Conservation (phyloP, 1,140 invertebrate species). For the Drosophila oshimai region DNA sequence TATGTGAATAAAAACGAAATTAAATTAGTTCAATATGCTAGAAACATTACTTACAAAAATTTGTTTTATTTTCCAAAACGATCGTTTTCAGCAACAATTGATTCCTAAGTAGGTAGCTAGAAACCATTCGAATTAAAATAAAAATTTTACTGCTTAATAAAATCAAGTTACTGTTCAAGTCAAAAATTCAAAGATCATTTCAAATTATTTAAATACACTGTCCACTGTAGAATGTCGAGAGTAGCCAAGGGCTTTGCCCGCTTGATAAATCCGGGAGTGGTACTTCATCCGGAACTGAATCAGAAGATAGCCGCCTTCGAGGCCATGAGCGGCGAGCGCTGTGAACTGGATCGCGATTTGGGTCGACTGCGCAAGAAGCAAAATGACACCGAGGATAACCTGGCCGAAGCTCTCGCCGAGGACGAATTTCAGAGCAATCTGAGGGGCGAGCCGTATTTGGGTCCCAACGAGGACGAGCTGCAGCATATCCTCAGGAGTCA, state of each 20-base stretch:
- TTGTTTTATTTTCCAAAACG: too few species aligned
- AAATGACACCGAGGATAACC: constrained; percentile 34
- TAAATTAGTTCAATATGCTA: too few species aligned
- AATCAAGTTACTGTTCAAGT: background rate
- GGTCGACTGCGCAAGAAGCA: constrained; percentile 33
- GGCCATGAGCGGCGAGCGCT: constrained; percentile 7
- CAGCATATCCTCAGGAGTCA: constrained; percentile 21
- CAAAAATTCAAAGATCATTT: background rate
- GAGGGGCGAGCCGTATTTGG: background rate
- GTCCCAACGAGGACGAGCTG: constrained; percentile 30
- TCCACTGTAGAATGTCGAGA: constrained; percentile 19
- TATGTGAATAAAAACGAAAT: too few species aligned
- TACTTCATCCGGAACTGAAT: constrained; percentile 34
- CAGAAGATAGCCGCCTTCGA: constrained; percentile 51
- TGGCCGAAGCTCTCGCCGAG: constrained; percentile 52
- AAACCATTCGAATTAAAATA: background rate
- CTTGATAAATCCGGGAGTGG: constrained; percentile 45
- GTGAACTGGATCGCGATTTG: constrained; percentile 34
- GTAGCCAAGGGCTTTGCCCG: constrained; percentile 19
- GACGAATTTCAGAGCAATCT: constrained; percentile 45
- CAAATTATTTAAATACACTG: background rate
- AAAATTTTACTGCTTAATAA: background rate
- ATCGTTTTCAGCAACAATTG: background rate
- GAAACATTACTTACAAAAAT: too few species aligned
- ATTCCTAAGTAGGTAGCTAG: background rate